Base-by-base conservation (phyloP, 2,888 invertebrate genomes). In the Macrophya annulata region DNA sequence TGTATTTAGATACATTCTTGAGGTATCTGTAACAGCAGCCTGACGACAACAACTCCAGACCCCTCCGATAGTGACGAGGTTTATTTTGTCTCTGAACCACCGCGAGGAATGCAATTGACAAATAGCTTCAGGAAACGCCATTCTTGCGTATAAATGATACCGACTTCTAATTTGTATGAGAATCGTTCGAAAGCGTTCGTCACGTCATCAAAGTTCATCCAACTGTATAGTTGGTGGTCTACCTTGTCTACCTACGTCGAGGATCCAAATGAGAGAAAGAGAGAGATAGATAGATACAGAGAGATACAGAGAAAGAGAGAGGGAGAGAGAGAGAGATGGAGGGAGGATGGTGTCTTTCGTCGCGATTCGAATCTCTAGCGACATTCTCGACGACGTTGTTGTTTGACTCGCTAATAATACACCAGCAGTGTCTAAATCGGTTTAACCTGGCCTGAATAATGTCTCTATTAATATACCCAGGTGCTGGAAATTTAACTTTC, bases 381-480 rank as follows among this genome's bases (percentile, higher is more conserved):
- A 87, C 83, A 85, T 83, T 86, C 85, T 84, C 85, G 87, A 87
- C 85, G 87, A 86, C 87, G 88, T 87, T 87, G 88, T 87, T 87
- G 86, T 85, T 83, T 84, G 83, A 31, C 43, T 21, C 88, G 65
- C 85, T 87, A 88, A 90, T 90, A 90, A 91, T 90, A 91, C 87
- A 88, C 87, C 87, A 88, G 85, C 89, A 87, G 87, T 89, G 86
- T 89, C 90, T 91, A 91, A 92, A 91, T 91, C 89, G 88, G 90
- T 90, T 89, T 90, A 90, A 92, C 90, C 92, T 92, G 92, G 90
- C 91, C 92, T 90, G 91, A 92, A 92, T 92, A 92, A 91, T 91
- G 86, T 88, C 87, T 87, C 90, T 90, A 90, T 91, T 91, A 91
- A 91, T 91, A 92, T 88, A 84, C 88, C 45, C 48, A 68, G 65